These are phyloP conservation scores for Acronicta alni DNA, from an alignment of 2,888 invertebrate genomes.

Conservation along the genomic window DNA sequence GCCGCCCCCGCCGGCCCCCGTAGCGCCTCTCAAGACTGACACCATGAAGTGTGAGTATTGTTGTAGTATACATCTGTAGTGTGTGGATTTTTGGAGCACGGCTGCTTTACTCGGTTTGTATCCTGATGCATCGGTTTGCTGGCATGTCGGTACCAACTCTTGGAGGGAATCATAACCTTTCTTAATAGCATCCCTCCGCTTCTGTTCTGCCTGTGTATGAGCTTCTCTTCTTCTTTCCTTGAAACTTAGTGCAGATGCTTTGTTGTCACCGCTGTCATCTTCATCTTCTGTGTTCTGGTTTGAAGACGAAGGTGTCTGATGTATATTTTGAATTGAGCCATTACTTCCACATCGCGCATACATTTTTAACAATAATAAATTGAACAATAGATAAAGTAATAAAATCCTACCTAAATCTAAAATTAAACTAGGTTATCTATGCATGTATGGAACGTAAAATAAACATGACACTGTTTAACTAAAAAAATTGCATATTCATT, in stretches of 20 bases:
- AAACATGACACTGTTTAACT: slow-evolving; percentile 45
- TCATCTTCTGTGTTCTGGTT: slow-evolving; percentile 93
- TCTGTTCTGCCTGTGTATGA: slow-evolving; percentile 98
- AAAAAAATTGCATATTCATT: slow-evolving; percentile 43
- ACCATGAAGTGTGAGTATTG: slow-evolving; percentile 80
- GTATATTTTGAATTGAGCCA: slow-evolving; percentile 92
- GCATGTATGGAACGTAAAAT: slow-evolving; percentile 32
- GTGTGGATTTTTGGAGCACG: no score
- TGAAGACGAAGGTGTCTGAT: slow-evolving; percentile 94
- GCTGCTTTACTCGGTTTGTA: slow-evolving; percentile 99
- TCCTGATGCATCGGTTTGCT: slow-evolving; percentile 96
- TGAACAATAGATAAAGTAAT: slow-evolving; percentile 10
- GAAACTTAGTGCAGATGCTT: slow-evolving; percentile 92
- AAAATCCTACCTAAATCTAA: slow-evolving; percentile 13
- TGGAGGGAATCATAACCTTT: slow-evolving; percentile 98
- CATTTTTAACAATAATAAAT: slow-evolving; percentile 67
- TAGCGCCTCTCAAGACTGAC: slow-evolving; percentile 71
- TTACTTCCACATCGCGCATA: slow-evolving; percentile 94
- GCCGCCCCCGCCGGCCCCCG: slow-evolving; percentile 63
- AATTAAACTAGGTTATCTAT: slow-evolving; percentile 78
- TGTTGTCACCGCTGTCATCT: slow-evolving; percentile 90
- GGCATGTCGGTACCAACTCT: slow-evolving; percentile 97
- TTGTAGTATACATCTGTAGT: background rate
- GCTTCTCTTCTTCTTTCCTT: slow-evolving; percentile 98
- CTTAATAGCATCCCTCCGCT: slow-evolving; percentile 98